phyloP scores from a whole-genome alignment of 1,140 invertebrate genomes.

The Lasaia peninsularis region DNA sequence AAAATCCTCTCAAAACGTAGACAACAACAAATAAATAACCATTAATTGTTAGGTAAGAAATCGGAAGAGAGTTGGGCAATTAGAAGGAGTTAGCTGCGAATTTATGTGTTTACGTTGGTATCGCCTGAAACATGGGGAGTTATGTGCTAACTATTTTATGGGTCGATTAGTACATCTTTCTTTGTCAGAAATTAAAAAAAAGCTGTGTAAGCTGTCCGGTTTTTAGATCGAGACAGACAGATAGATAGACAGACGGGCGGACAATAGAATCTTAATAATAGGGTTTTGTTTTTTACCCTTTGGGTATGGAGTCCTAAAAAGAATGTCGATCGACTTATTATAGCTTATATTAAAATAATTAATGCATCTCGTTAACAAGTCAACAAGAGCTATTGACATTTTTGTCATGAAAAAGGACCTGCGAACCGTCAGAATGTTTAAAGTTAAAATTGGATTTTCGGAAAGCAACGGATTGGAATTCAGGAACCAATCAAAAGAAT shows the following conservation, averaged over 20 bases:
- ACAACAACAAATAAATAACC: conserved; percentile 65
- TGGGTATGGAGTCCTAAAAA: no score
- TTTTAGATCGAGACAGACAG: no score
- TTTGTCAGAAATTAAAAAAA: no score
- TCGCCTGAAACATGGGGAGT: conserved; percentile 27
- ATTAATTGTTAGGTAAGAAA: conserved; percentile 57
- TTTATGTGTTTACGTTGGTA: conserved; percentile 61
- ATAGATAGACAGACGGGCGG: no score
- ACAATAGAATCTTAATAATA: no score
- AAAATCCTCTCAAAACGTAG: neutral
- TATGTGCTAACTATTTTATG: conserved; percentile 18
- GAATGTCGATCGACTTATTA: no score
- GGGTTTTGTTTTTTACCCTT: no score
- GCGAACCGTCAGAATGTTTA: conserved; percentile 5
- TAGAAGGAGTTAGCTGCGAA: conserved; percentile 44
- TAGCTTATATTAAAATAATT: no score
- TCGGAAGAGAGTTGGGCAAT: conserved; percentile 54
- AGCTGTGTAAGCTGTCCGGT: no score
- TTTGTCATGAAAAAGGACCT: neutral
- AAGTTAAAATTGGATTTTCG: conserved; percentile 12
- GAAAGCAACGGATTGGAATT: conserved; percentile 22
- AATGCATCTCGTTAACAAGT: neutral
- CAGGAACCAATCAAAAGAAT: conserved; percentile 59
- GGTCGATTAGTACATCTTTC: neutral
- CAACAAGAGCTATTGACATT: neutral